A percentile compares a stretch with the other conserved stretches of the same genome.
Evolutionary conservation across 2,888 invertebrate species (phyloP).

Genomic region (Timema cristinae): DNA sequence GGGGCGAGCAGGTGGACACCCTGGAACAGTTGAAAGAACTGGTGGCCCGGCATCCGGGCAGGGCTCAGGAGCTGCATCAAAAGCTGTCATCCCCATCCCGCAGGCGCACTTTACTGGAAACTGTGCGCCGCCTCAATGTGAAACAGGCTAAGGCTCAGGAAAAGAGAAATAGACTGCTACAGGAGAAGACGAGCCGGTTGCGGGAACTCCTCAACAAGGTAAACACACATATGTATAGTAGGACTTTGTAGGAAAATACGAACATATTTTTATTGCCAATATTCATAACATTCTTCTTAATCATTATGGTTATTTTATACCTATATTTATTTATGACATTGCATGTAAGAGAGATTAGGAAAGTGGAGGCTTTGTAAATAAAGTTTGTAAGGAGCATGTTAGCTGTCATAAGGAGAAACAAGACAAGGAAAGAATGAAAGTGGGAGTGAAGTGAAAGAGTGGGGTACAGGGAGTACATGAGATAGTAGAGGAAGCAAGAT

Average conservation of each 20-base stretch:
- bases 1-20: conserved; percentile 81
- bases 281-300: too few species aligned
- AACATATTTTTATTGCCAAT: too few species aligned
- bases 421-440: too few species aligned
- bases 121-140: conserved; percentile 73
- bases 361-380: neutral
- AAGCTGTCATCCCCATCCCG: conserved; percentile 89
- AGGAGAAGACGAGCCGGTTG: conserved; percentile 79
- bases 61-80: conserved; percentile 88
- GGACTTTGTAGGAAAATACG: too few species aligned
- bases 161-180: conserved; percentile 74
- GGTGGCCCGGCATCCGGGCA: conserved; percentile 85
- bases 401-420: neutral
- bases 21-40: conserved; percentile 72
- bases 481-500: too few species aligned
- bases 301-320: too few species aligned
- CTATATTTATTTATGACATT: neutral
- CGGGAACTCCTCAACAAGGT: conserved; percentile 83
- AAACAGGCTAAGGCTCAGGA: conserved; percentile 90
- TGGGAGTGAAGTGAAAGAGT: too few species aligned
- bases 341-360: neutral
- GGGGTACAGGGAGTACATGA: too few species aligned
- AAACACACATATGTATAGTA: neutral
- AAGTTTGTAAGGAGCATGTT: neutral
- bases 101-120: conserved; percentile 78